Evolutionary conservation across 1,140 invertebrate genomes (phyloP).

Genomic region (Anastatus disparis): DNA sequence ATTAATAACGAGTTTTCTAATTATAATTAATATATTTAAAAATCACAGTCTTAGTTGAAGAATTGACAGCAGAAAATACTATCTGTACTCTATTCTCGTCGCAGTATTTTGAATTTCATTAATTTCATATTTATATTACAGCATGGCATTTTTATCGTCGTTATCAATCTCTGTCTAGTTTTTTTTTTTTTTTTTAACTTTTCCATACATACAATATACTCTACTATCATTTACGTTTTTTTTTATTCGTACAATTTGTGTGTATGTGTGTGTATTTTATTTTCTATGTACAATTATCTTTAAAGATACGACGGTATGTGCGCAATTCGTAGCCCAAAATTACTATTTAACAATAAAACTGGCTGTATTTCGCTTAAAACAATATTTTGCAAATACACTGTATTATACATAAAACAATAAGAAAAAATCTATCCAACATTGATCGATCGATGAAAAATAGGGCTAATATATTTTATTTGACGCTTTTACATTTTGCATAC

Average conservation of each 20-base stretch:
- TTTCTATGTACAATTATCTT: slow-evolving; percentile 33
- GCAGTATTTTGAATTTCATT: slow-evolving; percentile 44
- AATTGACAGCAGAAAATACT: slow-evolving; percentile 68
- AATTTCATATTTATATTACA: slow-evolving; percentile 44
- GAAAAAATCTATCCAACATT: slow-evolving; percentile 15
- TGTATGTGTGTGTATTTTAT: slow-evolving; percentile 20
- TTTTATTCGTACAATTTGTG: slow-evolving; percentile 33
- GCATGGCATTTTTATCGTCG: slow-evolving; percentile 14
- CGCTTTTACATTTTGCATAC: slow-evolving; percentile 6
- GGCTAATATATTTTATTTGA: slow-evolving; percentile 4
- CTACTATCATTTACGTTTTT: slow-evolving; percentile 30
- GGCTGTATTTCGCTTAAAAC: not conserved
- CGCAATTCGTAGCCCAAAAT: slow-evolving; percentile 29
- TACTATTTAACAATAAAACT: slow-evolving; percentile 27
- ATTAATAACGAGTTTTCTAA: slow-evolving; percentile 54
- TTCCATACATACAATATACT: slow-evolving; percentile 38
- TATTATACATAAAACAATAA: slow-evolving; percentile 26
- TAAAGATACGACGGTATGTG: slow-evolving; percentile 25
- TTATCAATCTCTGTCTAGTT: slow-evolving; percentile 32
- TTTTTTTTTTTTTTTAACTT: slow-evolving; percentile 20
- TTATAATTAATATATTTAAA: slow-evolving; percentile 65
- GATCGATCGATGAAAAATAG: slow-evolving; percentile 28
- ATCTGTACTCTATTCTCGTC: slow-evolving; percentile 62
- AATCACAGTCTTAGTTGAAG: slow-evolving; percentile 68
- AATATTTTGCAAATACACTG: slow-evolving; percentile 2